Evolutionary conservation across 2,113 vertebrate species (phyloP).

Genomic region (Mus pahari): DNA sequence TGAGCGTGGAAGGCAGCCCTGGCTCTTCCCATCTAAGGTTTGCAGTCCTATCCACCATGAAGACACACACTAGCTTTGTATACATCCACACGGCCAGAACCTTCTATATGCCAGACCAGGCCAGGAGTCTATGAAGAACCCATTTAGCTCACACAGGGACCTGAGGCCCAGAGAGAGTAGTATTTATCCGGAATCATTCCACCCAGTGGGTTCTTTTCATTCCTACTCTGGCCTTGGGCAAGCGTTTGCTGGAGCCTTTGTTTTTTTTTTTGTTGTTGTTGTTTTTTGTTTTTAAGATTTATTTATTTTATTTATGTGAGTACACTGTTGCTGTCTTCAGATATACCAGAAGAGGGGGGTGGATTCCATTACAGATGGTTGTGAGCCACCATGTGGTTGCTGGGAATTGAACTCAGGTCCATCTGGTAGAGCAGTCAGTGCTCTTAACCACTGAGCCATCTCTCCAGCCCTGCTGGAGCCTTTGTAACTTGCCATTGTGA

Average conservation of each 20-base stretch:
- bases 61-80: background rate
- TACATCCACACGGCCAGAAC: accelerated
- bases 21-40: background rate
- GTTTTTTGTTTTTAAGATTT: too few species aligned
- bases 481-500: background rate
- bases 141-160: background rate
- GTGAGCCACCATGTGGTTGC: too few species aligned
- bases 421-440: too few species aligned
- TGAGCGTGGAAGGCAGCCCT: accelerated
- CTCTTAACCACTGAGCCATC: too few species aligned
- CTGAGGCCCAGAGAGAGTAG: background rate
- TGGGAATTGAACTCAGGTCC: too few species aligned
- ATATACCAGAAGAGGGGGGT: too few species aligned
- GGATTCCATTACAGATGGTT: too few species aligned
- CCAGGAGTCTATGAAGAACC: background rate
- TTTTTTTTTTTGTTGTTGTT: too few species aligned
- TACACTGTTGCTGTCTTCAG: too few species aligned
- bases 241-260: background rate
- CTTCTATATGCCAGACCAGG: accelerated
- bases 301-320: too few species aligned
- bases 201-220: background rate
- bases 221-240: background rate
- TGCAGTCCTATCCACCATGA: accelerated
- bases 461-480: background rate
- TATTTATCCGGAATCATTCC: background rate